These are phyloP conservation scores for Anolis carolinensis DNA, from an alignment of 2,113 vertebrate genomes.

Conservation along the genomic window DNA sequence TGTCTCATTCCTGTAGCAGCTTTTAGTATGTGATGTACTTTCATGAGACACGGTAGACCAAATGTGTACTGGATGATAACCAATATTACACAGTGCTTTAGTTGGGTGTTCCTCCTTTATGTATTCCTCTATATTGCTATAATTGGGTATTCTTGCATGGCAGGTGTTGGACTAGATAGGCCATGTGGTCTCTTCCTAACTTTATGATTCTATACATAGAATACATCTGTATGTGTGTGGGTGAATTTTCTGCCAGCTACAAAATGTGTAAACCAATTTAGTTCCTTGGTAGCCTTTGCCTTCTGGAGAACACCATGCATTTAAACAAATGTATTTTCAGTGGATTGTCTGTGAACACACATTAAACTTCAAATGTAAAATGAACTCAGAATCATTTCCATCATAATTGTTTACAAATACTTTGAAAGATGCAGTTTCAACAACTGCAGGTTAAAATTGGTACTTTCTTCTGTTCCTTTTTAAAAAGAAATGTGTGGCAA, in stretches of 20 bases:
- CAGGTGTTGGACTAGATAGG: too few species aligned
- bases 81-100: too few species aligned
- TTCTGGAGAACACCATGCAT: background rate
- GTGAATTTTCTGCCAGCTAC: background rate
- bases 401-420: background rate
- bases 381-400: background rate
- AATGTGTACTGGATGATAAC: background rate
- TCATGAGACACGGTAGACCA: background rate
- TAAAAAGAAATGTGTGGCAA: background rate
- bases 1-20: background rate
- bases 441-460: background rate
- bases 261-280: background rate
- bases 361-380: background rate
- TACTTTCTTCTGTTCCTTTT: fast-evolving
- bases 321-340: background rate
- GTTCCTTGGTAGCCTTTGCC: background rate
- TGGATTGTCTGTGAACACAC: background rate
- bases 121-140: too few species aligned
- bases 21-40: too few species aligned
- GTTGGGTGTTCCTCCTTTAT: too few species aligned
- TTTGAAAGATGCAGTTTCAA: background rate
- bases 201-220: too few species aligned
- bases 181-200: too few species aligned
- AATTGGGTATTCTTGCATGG: too few species aligned
- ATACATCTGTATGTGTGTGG: background rate